Evolutionary conservation across 2,888 invertebrate species (phyloP), one percentile per base, ranked within the genome.

Genomic region (Mamestra brassicae): DNA sequence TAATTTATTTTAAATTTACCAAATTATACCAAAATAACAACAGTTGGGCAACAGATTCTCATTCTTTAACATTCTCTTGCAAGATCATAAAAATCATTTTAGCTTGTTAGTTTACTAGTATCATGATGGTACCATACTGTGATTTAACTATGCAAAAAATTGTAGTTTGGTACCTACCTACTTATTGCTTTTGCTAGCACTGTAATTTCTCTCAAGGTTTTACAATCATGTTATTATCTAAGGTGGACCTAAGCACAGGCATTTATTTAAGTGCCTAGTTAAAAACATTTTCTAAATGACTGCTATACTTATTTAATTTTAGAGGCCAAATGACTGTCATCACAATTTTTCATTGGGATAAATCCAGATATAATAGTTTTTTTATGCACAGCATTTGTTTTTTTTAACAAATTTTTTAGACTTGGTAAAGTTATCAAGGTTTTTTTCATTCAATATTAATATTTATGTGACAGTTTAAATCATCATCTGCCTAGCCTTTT

Each of bases 171-270:
- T 26, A 26, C 26, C 26, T 26, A 8, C 8, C 8, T 58, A 58
- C 15, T 57, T 34, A 36, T 61, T 11, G 38, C 34, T 67, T 61
- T 57, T 50, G 50, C 11, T 11, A 55, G 38, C 26, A 61, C 13
- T 55, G 36, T 50, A 47, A n/a, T 45, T 13, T 67, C 34, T 62
- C 5, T 17, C 36, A 64, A 50, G 15, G 15, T 45, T 11, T 54
- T 55, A 11, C 55, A 36, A 13, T 76, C 6, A 67, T 38, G 26
- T 62, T 15, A 74, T 36, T 58, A n/a, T 4, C n/a, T 54, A 7
- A 17, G 36, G 6, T 10, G 13, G 10, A 47, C 4, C 10, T 58
- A 42, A 58, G 26, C 26, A 4, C 3, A 60, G 11, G 5, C 38
- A 70, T 55, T 13, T 34, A 70, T 6, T 5, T 5, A 34, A 34